Conservation (phyloP, 2,797 vertebrate species). For the Siniperca obscura region DNA sequence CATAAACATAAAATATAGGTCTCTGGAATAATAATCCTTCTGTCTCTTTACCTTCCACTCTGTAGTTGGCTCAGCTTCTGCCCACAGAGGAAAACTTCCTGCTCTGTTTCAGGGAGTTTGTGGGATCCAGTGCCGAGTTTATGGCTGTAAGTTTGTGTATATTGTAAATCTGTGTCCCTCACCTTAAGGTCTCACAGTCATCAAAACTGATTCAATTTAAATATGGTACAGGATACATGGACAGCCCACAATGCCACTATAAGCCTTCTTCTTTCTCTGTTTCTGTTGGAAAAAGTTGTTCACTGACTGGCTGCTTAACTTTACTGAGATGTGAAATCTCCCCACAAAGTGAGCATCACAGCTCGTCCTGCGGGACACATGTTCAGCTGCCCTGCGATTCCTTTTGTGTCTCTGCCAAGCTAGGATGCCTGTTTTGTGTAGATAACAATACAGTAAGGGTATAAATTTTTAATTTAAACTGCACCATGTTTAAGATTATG, state of each 20-base stretch:
- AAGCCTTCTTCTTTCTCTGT: not conserved
- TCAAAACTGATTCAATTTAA: slow-evolving; percentile 15
- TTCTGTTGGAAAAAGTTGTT: slow-evolving; percentile 10
- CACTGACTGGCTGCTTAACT: slow-evolving; percentile 24
- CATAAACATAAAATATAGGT: not conserved
- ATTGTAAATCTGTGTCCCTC: slow-evolving; percentile 9
- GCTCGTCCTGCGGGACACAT: slow-evolving; percentile 30
- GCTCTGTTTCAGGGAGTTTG: slow-evolving; percentile 95
- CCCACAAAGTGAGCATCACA: slow-evolving; percentile 25
- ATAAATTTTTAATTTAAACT: slow-evolving; percentile 16
- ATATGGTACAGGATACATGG: not conserved
- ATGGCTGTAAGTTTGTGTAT: slow-evolving; percentile 89
- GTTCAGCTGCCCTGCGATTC: slow-evolving; percentile 35
- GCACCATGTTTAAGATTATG: not conserved
- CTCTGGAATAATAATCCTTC: not conserved
- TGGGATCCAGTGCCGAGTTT: slow-evolving; percentile 93
- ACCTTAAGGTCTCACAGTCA: slow-evolving; percentile 10
- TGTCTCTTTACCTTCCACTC: slow-evolving; percentile 17
- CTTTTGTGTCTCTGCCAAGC: slow-evolving; percentile 31
- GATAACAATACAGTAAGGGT: slow-evolving; percentile 11
- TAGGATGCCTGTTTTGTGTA: slow-evolving; percentile 25
- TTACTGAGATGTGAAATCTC: slow-evolving; percentile 51
- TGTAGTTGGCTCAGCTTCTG: slow-evolving; percentile 94
- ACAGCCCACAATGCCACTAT: not conserved
- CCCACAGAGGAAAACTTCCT: slow-evolving; percentile 98